Base-by-base conservation (phyloP, 2,113 vertebrate genomes). In the Geothlypis trichas region DNA sequence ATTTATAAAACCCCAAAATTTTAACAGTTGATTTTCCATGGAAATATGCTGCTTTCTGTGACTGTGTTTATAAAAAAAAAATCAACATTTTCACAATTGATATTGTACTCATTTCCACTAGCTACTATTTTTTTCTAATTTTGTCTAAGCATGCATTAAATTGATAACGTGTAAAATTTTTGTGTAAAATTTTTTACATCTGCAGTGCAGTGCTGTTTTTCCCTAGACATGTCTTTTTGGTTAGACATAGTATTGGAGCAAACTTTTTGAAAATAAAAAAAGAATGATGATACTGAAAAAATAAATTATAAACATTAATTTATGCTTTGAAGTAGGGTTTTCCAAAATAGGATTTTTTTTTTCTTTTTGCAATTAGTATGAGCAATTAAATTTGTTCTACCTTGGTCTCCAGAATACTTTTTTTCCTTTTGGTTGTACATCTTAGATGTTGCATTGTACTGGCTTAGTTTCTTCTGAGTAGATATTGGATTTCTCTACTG, bases 391-490 rank as follows among this genome's bases (percentile, higher is more conserved):
- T 65, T 83, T 66, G 7, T 76, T 75, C 13, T 4, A 10, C 14
- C 2, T 26, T 55, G 8, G 22, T 94, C 39, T 83, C 49, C 2
- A 1, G 6, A 74, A 49, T 58, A 4, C 15, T 10, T 62, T 67
- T 58, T 67, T 41, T 19, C 7, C 7, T 35, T 88, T 71, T 51
- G 41, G 2, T 69, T 78, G 11, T 4, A 17, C 4, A 21, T 63
- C 5, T 39, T 74, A 2, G 5, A 6, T 33, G 4, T 77, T 86
- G 11, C 13, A 39, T 58, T 0, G 0, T n/a, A 47, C 5, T 52
- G 13, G 4, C 21, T 72, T 87, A 8, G 49, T 76, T 89, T 59
- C 47, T 77, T 88, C 55, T 84, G 16, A n/a, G 19, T 21, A 62
- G 22, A 8, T 86, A 21, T 0, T 62, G 20, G 13, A 49, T 61